Conservation (phyloP, 2,113 vertebrate genomes). For the Toxostoma redivivum region DNA sequence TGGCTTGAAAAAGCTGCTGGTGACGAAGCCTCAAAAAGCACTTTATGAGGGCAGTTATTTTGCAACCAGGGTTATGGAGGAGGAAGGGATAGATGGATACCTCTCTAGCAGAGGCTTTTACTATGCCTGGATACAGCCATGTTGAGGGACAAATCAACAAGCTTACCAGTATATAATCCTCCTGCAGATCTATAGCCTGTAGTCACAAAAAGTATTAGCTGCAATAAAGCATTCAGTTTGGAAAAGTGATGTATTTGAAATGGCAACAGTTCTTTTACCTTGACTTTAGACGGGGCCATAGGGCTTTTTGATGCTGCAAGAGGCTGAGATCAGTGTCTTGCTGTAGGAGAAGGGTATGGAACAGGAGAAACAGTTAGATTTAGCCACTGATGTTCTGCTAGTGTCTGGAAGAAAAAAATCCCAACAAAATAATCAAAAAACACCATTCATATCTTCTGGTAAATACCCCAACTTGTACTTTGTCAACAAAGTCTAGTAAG, state of each 20-base stretch:
- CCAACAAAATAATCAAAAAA: accelerated
- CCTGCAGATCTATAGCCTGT: not conserved
- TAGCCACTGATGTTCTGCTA: not conserved
- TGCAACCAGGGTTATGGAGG: not conserved
- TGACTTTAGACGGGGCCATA: not conserved
- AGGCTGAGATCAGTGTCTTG: not conserved
- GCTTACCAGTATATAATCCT: not conserved
- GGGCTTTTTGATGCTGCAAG: not conserved
- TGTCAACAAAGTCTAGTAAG: not conserved
- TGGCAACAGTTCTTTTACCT: not conserved
- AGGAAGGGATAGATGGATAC: not conserved
- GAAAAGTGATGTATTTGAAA: not conserved
- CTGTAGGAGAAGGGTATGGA: not conserved
- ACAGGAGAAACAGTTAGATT: not conserved
- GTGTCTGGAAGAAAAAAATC: not conserved
- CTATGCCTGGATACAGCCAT: not conserved
- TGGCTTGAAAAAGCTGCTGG: not conserved
- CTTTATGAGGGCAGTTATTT: not conserved
- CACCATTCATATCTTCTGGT: not conserved
- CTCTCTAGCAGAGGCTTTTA: not conserved
- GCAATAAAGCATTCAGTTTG: not conserved
- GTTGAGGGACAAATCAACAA: not conserved
- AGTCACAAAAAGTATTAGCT: not conserved
- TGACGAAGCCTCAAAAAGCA: not conserved
- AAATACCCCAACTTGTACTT: not conserved